phyloP scores from a whole-genome alignment of 2,888 invertebrate genomes.

The Priocnemis perturbator region DNA sequence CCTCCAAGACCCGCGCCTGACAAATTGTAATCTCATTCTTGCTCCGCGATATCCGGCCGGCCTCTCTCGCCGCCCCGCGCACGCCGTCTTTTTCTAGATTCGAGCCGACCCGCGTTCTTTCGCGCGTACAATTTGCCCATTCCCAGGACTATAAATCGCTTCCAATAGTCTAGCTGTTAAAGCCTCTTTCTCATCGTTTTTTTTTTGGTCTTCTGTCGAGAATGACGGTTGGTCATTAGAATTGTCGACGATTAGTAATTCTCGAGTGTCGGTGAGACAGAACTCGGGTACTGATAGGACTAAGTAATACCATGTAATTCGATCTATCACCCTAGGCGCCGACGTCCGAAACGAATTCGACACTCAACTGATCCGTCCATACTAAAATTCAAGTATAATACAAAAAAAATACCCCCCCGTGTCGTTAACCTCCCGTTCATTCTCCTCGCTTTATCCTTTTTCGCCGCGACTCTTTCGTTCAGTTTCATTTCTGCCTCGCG shows the following conservation, averaged over 20 bases:
- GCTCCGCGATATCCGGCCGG: slow-evolving; percentile 45
- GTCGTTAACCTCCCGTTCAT: slow-evolving; percentile 38
- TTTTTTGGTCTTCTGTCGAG: too few species aligned
- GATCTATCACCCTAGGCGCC: too few species aligned
- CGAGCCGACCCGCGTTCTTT: background rate
- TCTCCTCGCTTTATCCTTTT: background rate
- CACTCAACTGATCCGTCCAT: too few species aligned
- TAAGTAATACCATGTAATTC: too few species aligned
- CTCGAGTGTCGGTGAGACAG: too few species aligned
- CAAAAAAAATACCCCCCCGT: slow-evolving; percentile 37
- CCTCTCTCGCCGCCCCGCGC: background rate
- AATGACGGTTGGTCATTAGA: too few species aligned
- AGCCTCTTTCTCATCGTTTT: background rate
- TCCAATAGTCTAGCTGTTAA: background rate
- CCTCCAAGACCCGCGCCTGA: slow-evolving; percentile 55
- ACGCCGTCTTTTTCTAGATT: background rate
- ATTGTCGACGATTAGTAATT: too few species aligned
- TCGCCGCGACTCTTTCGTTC: background rate
- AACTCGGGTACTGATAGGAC: too few species aligned
- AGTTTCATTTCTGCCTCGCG: slow-evolving; percentile 10
- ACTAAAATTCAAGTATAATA: too few species aligned
- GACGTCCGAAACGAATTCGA: too few species aligned
- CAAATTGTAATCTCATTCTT: slow-evolving; percentile 71
- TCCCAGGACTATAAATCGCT: too few species aligned
- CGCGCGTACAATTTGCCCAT: background rate